phyloP scores from a whole-genome alignment of 2,888 invertebrate species.

The Acanthosepion esculentum region DNA sequence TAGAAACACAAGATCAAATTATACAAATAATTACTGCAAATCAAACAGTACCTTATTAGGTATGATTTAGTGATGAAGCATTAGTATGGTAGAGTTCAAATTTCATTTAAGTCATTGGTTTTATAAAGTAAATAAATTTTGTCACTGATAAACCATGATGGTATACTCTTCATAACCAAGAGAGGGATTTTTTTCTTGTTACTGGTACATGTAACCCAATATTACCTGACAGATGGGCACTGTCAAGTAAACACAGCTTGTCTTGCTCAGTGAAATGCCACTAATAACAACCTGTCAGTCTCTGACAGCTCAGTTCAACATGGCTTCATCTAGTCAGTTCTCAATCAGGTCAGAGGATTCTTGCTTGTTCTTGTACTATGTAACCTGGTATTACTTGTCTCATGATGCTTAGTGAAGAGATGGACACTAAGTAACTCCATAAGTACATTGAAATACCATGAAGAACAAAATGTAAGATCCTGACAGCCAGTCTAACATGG shows the following conservation, averaged over 20 bases:
- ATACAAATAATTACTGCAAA: too few species aligned
- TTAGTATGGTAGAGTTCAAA: too few species aligned
- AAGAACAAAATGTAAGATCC: neutral
- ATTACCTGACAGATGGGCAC: neutral
- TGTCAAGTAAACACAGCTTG: neutral
- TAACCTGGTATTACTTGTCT: neutral
- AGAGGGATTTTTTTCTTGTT: neutral
- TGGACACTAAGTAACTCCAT: neutral
- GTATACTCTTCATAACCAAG: neutral
- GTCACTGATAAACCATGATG: too few species aligned
- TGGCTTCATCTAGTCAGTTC: neutral
- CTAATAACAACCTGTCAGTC: neutral
- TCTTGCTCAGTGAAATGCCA: neutral
- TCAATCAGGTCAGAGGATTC: neutral
- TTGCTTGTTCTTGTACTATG: neutral
- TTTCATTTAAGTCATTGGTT: too few species aligned
- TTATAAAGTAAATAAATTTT: too few species aligned
- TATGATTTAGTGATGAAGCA: too few species aligned
- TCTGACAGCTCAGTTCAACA: neutral
- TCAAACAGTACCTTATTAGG: too few species aligned
- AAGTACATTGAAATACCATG: neutral
- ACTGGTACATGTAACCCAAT: neutral
- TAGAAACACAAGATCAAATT: too few species aligned
- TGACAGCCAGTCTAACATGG: neutral
- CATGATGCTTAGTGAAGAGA: neutral